phyloP scores from a whole-genome alignment of 2,797 vertebrate species.

The Parotocinclus haroldoi region DNA sequence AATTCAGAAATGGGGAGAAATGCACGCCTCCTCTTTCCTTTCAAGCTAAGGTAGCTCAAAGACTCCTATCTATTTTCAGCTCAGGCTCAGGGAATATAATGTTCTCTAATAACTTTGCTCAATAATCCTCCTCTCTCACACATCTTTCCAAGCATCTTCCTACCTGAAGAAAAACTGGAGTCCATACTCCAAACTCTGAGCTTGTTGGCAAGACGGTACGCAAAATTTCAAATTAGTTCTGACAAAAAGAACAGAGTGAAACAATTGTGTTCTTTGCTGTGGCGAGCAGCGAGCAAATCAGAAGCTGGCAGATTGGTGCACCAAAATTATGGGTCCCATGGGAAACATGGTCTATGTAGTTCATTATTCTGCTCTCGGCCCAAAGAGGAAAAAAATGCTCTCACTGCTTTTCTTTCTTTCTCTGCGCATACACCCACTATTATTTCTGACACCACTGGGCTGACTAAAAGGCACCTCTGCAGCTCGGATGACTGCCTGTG shows the following conservation, averaged over 20 bases:
- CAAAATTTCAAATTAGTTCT: conserved; percentile 72
- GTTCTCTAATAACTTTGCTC: conserved; percentile 35
- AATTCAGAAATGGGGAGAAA: conserved; percentile 25
- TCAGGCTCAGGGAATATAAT: conserved; percentile 30
- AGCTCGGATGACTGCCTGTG: conserved; percentile 50
- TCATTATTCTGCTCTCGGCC: conserved; percentile 65
- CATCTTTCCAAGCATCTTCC: conserved; percentile 7
- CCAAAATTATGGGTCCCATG: conserved; percentile 64
- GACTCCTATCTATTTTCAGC: conserved; percentile 36
- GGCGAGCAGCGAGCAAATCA: conserved; percentile 56
- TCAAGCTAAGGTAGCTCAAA: conserved; percentile 31
- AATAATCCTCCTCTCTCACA: conserved; percentile 9
- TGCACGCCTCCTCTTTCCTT: conserved; percentile 24
- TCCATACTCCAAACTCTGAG: conserved; percentile 16
- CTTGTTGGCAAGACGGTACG: conserved; percentile 24
- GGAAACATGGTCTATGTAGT: conserved; percentile 63
- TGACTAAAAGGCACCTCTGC: conserved; percentile 54
- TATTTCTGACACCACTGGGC: conserved; percentile 63
- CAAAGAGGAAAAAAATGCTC: conserved; percentile 55
- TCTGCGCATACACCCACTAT: conserved; percentile 51
- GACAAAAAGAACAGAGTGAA: conserved; percentile 64
- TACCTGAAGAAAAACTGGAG: conserved; percentile 11
- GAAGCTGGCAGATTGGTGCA: conserved; percentile 63
- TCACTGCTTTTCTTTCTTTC: conserved; percentile 51
- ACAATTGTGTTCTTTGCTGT: conserved; percentile 65